These are phyloP conservation scores for Cyclina sinensis DNA, from an alignment of 1,140 invertebrate genomes.

Conservation along the genomic window DNA sequence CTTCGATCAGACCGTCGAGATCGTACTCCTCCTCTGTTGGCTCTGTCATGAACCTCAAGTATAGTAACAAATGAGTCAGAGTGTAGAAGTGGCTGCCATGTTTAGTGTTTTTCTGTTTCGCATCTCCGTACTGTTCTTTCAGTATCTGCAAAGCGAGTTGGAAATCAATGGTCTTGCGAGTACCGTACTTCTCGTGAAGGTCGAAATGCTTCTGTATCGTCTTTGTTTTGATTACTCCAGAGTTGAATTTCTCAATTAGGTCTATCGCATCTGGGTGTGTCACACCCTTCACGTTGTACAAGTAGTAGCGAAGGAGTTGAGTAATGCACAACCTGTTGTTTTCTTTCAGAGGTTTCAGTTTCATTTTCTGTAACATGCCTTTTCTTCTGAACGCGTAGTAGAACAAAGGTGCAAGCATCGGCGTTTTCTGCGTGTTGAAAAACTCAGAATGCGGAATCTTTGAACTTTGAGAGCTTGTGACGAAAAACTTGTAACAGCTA, in stretches of 20 bases:
- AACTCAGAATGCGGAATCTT: conserved; percentile 9
- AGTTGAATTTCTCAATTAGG: not conserved
- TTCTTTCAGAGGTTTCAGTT: not conserved
- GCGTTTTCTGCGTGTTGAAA: not conserved
- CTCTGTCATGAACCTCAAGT: no score
- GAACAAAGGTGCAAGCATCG: not conserved
- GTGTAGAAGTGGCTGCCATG: not conserved
- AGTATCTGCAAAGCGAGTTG: not conserved
- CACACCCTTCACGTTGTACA: not conserved
- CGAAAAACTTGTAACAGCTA: not conserved
- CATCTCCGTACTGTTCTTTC: not conserved
- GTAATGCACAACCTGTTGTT: not conserved
- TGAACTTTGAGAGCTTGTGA: not conserved
- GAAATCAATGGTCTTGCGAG: not conserved
- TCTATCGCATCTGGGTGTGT: not conserved
- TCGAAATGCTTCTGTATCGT: not conserved
- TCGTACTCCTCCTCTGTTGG: not conserved
- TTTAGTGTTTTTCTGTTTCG: not conserved
- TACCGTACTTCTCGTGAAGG: not conserved
- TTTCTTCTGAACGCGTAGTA: not conserved
- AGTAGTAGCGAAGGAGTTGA: not conserved
- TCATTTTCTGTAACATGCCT: not conserved
- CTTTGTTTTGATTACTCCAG: not conserved
- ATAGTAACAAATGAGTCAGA: no score
- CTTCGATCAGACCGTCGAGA: not conserved